Conservation (phyloP, 2,888 invertebrate species). For the Scaptomyza reducta region DNA sequence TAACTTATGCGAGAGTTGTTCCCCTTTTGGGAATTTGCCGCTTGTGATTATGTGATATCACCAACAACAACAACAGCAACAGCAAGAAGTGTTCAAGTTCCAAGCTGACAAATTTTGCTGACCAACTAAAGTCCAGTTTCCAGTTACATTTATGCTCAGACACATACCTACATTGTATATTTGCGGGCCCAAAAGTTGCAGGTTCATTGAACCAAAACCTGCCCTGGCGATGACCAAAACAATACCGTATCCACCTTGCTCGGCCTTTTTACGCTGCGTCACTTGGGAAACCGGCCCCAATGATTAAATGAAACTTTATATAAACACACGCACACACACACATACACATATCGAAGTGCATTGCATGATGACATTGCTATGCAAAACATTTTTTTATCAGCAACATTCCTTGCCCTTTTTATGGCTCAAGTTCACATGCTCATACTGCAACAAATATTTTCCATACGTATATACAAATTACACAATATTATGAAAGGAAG, state of each 20-base stretch:
- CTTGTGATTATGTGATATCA: conserved; percentile 35
- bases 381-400: conserved; percentile 42
- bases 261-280: conserved; percentile 55
- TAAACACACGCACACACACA: conserved; percentile 8
- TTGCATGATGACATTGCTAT: conserved; percentile 34
- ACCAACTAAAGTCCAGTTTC: conserved; percentile 41
- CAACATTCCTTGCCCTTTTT: conserved; percentile 37
- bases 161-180: neutral
- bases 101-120: conserved; percentile 40
- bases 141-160: conserved; percentile 38
- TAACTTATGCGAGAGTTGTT: conserved; percentile 40
- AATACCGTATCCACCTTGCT: conserved; percentile 35
- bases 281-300: conserved; percentile 59
- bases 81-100: neutral
- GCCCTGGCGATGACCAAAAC: conserved; percentile 66
- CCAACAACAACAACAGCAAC: neutral
- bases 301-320: conserved; percentile 36
- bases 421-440: conserved; percentile 48
- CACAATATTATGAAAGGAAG: conserved; percentile 37
- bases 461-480: neutral
- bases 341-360: neutral
- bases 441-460: conserved; percentile 6
- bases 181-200: conserved; percentile 27
- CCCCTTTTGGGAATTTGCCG: conserved; percentile 25
- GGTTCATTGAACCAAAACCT: conserved; percentile 61